These are phyloP conservation scores for Hirudo medicinalis DNA, from an alignment of 1,140 invertebrate species.

Conservation along the genomic window DNA sequence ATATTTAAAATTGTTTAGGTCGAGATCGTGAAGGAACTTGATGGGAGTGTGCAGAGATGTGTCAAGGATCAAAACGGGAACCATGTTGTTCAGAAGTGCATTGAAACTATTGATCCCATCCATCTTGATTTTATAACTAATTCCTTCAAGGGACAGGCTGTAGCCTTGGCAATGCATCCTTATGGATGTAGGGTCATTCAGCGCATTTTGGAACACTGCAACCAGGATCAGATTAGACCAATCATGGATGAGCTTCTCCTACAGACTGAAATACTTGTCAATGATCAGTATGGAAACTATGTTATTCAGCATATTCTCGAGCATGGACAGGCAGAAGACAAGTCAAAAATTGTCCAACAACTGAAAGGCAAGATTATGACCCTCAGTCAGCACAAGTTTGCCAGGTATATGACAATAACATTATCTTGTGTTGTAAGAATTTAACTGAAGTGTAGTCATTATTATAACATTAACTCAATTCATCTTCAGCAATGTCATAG, in stretches of 20 bases:
- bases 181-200: conserved; percentile 99
- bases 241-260: conserved; percentile 88
- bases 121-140: conserved; percentile 95
- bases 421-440: not conserved
- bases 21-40: conserved; percentile 88
- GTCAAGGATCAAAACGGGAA: conserved; percentile 99
- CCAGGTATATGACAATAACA: conserved; percentile 35
- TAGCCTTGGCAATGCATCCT: conserved; percentile 87
- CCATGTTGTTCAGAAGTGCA: conserved; percentile 89
- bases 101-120: conserved; percentile 91
- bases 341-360: conserved; percentile 76
- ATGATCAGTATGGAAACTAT: conserved; percentile 99
- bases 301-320: conserved; percentile 70
- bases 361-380: conserved; percentile 85
- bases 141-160: conserved; percentile 86
- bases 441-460: not conserved
- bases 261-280: conserved; percentile 79
- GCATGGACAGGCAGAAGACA: conserved; percentile 75
- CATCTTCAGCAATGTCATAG: conserved; percentile 37
- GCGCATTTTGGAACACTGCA: conserved; percentile 95
- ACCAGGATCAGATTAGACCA: conserved; percentile 80
- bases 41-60: conserved; percentile 92
- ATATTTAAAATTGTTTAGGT: conserved; percentile 51
- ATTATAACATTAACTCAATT: not conserved
- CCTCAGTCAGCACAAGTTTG: conserved; percentile 97